Evolutionary conservation across 2,113 vertebrate species (phyloP), one percentile per base, ranked within the genome.

Genomic region (Phylloscopus whistleri): DNA sequence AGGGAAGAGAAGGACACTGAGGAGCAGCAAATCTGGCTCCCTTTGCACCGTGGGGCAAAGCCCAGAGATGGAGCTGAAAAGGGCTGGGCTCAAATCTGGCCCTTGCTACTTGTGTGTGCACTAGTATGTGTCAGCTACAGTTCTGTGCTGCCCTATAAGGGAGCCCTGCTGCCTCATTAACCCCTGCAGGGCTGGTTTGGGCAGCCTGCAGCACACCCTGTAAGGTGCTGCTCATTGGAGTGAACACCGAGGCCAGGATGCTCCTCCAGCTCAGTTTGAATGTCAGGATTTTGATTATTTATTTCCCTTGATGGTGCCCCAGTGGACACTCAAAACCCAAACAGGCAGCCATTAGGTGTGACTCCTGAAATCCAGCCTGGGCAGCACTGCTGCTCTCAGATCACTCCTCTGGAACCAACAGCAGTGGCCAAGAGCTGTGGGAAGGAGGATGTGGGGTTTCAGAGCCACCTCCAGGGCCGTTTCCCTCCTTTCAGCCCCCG

Each of bases 211-310:
- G 93, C 86, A 64, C 75, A 2, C 16, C 3, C 59, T 48, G 72
- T 10, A 35, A 76, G 72, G 53, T 43, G 9, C 28, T 43, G 51
- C 15, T 64, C 41, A 11, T 51, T 72, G 33, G 67, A 63, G 43
- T 15, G 80, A 67, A 13, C 2, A 4, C 75, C 3, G 22, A 35
- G 69, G 79, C 91, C 67, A 52, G 74, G 76, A 37, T 39, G 56
- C 56, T 85, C 73, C 44, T 79, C 39, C 81, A 75, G 77, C 87
- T 89, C 84, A 11, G 44, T 81, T 68, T 44, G 58, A 49, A 49
- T 66, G 63, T 67, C 62, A 37, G 80, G 66, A 33, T 83, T 94
- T 76, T 77, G 79, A 51, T 94, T 63, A 33, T 84, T 10, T 81
- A 37, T 94, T 84, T 93, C 37, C 58, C 69, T 67, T 35, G 55